Evolutionary conservation across 2,888 invertebrate genomes (phyloP).

Genomic region (Ferrisia virgata): DNA sequence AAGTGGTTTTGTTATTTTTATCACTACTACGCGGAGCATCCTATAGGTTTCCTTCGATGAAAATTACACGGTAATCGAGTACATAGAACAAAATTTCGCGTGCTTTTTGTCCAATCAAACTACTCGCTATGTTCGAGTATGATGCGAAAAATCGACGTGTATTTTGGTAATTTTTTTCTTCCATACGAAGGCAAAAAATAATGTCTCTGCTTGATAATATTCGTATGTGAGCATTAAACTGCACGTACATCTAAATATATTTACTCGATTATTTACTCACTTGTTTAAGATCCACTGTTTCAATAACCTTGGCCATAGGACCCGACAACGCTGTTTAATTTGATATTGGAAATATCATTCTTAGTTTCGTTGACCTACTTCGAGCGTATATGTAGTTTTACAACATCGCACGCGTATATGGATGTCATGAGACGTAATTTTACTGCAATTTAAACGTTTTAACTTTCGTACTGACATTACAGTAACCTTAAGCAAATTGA

Average conservation of each 20-base stretch:
- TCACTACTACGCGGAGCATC: neutral
- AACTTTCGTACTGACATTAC: neutral
- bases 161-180: no score
- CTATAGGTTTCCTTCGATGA: neutral
- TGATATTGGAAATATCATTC: conserved; percentile 11
- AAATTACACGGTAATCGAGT: neutral
- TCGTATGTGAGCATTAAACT: no score
- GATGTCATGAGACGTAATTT: neutral
- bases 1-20: conserved; percentile 33
- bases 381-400: neutral
- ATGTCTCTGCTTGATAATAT: no score
- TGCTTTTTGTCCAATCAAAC: neutral
- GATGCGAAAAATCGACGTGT: no score
- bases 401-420: neutral
- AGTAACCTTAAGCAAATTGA: conserved; percentile 9
- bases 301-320: conserved; percentile 10
- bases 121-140: neutral
- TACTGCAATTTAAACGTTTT: neutral
- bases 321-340: neutral
- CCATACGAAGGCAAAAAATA: neutral
- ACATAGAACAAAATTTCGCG: neutral
- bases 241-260: no score
- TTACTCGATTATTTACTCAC: no score
- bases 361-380: conserved; percentile 29
- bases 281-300: neutral